A percentile compares a stretch with the other conserved stretches of the same genome.
Conservation (phyloP, 2,113 vertebrate species). For the Holacanthus passer region DNA sequence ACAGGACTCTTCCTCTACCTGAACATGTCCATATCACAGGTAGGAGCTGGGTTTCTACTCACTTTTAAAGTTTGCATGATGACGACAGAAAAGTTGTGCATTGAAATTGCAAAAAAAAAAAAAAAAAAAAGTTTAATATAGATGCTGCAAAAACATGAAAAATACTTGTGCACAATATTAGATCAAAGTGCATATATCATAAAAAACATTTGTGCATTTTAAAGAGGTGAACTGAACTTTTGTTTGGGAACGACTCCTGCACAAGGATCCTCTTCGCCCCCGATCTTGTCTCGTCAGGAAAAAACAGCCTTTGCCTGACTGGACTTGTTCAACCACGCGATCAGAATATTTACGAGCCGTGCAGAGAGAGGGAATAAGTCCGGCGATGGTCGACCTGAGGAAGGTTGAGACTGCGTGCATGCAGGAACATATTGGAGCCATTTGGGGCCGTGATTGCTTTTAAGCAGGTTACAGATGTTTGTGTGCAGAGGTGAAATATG, state of each 20-base stretch:
- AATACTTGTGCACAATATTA: too few relatives aligned
- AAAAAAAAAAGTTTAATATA: too few relatives aligned
- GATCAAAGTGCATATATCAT: too few relatives aligned
- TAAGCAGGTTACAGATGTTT: conserved; percentile 63
- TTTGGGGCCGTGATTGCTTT: conserved; percentile 15
- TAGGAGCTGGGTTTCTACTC: conserved; percentile 55
- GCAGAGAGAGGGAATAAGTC: background rate
- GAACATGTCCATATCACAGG: conserved; percentile 88
- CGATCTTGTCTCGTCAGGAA: background rate
- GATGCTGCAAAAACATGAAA: too few relatives aligned
- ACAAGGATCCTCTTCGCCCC: background rate
- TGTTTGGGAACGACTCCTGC: background rate
- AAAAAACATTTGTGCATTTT: too few relatives aligned
- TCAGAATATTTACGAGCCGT: background rate
- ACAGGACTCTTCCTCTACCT: conserved; percentile 88
- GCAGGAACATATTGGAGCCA: conserved; percentile 34
- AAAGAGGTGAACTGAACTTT: too few relatives aligned
- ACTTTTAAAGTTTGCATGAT: too few relatives aligned
- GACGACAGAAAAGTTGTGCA: background rate
- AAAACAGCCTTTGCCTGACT: conserved; percentile 9
- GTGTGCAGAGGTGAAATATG: conserved; percentile 48
- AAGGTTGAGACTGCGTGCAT: background rate
- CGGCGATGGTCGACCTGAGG: background rate
- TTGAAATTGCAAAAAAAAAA: too few relatives aligned
- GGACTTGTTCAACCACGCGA: conserved; percentile 19